phyloP scores from a whole-genome alignment of 2,888 invertebrate species.

The Calliphora vomitoria region DNA sequence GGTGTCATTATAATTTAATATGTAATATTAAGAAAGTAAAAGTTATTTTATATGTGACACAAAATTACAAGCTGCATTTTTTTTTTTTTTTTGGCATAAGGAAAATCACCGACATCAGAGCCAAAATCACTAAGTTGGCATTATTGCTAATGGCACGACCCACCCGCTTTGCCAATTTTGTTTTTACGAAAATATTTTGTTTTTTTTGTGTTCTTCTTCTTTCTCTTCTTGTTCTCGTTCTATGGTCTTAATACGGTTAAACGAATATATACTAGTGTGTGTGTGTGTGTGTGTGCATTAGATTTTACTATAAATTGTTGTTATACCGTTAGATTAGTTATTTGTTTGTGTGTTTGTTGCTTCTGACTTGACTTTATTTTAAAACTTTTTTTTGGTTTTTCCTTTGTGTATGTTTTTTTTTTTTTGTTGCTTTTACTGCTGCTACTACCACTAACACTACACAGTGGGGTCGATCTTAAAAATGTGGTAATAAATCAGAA shows the following conservation, averaged over 20 bases:
- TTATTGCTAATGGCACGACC: conserved; percentile 53
- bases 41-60: too few relatives aligned
- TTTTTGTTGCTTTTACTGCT: conserved; percentile 18
- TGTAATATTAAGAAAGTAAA: too few relatives aligned
- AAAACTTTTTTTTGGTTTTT: conserved; percentile 43
- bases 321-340: conserved; percentile 55
- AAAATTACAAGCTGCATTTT: too few relatives aligned
- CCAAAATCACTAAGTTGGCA: conserved; percentile 59
- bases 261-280: neutral
- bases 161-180: conserved; percentile 66
- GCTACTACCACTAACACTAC: conserved; percentile 9
- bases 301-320: conserved; percentile 58
- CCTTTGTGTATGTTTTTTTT: neutral
- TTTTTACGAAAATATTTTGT: conserved; percentile 35
- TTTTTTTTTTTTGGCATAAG: neutral
- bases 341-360: conserved; percentile 58
- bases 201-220: conserved; percentile 3
- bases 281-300: neutral
- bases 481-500: too few relatives aligned
- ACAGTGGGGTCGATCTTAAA: too few relatives aligned
- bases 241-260: conserved; percentile 56
- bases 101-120: conserved; percentile 24
- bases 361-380: conserved; percentile 66
- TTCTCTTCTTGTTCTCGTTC: conserved; percentile 36
- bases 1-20: too few relatives aligned